Conservation (phyloP, 2,888 invertebrate species). For the Thereva nobilitata region DNA sequence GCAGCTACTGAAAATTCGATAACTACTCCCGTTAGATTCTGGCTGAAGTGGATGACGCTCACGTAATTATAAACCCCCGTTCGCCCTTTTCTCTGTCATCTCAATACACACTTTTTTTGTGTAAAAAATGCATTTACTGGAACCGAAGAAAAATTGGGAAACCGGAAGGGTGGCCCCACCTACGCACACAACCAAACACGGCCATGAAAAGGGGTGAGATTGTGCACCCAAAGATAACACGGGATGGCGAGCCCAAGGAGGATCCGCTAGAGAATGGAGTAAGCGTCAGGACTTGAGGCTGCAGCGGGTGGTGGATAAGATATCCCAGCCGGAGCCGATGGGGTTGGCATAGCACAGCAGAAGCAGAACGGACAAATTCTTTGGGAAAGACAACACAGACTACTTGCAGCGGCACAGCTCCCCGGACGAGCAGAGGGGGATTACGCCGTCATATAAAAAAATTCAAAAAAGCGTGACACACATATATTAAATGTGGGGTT, state of each 20-base stretch:
- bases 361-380: conserved; percentile 39
- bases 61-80: conserved; percentile 16
- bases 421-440: neutral
- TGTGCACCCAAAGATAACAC: conserved; percentile 34
- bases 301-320: conserved; percentile 36
- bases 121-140: conserved; percentile 35
- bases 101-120: conserved; percentile 13
- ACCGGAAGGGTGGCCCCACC: conserved; percentile 20
- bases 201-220: conserved; percentile 7
- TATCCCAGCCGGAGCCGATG: conserved; percentile 27
- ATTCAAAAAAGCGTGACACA: conserved; percentile 38
- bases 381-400: conserved; percentile 25
- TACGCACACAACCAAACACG: conserved; percentile 26
- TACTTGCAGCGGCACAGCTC: conserved; percentile 13
- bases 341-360: conserved; percentile 15
- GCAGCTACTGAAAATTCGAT: conserved; percentile 18
- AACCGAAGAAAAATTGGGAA: conserved; percentile 29
- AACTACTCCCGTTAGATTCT: conserved; percentile 10
- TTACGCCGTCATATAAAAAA: conserved; percentile 35
- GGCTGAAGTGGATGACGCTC: neutral
- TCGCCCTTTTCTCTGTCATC: conserved; percentile 17
- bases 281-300: conserved; percentile 18
- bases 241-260: conserved; percentile 31
- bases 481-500: conserved; percentile 35
- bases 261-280: conserved; percentile 24